A percentile compares a stretch with the other conserved stretches of the same genome.
Evolutionary conservation across 2,888 invertebrate genomes (phyloP).

Genomic region (Troilus luridus): DNA sequence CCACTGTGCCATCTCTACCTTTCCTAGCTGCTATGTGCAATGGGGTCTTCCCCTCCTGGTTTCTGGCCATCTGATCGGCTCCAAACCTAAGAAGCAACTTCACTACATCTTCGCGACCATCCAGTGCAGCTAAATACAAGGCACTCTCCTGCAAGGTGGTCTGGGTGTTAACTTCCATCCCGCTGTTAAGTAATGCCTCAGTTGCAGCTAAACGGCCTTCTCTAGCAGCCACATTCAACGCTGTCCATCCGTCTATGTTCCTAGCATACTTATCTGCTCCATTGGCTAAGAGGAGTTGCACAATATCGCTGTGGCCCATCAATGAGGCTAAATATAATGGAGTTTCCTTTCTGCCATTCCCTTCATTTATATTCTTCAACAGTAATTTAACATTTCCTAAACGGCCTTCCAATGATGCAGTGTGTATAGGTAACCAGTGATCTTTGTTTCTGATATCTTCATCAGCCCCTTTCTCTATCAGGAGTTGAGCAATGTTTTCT

Average conservation of each 20-base stretch:
- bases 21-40: slow-evolving; percentile 19
- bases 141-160: slow-evolving; percentile 3
- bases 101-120: neutral
- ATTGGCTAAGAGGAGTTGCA: neutral
- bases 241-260: slow-evolving; percentile 16
- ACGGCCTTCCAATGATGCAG: slow-evolving; percentile 10
- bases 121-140: neutral
- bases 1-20: neutral
- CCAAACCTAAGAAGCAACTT: neutral
- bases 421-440: neutral
- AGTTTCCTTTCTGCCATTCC: slow-evolving; percentile 9
- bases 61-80: neutral
- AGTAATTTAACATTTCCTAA: neutral
- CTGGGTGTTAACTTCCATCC: slow-evolving; percentile 6
- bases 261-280: slow-evolving; percentile 9
- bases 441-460: slow-evolving; percentile 19
- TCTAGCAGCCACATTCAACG: slow-evolving; percentile 25
- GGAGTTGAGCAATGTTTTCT: neutral
- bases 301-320: neutral
- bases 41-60: neutral
- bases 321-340: slow-evolving; percentile 27
- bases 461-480: slow-evolving; percentile 20
- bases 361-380: neutral
- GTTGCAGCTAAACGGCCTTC: neutral
- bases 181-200: neutral